A percentile compares a stretch with the other conserved stretches of the same genome.
Evolutionary conservation across 1,140 invertebrate genomes (phyloP).

Genomic region (Formica exsecta): DNA sequence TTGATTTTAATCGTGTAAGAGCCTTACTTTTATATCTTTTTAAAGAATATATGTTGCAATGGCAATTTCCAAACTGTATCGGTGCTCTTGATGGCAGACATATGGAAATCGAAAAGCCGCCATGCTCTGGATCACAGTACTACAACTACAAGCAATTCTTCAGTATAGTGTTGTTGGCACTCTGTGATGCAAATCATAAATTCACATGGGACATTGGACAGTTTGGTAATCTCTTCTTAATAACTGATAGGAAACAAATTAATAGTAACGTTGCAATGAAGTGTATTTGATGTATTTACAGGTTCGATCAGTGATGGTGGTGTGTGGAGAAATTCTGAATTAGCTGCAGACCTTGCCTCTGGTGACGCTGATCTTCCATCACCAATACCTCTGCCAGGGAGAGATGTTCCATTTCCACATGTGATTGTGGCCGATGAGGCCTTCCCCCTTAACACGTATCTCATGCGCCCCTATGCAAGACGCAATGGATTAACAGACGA

Average conservation of each 20-base stretch:
- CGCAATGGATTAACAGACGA: not conserved
- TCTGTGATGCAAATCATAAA: conserved; percentile 7
- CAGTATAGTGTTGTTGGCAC: not conserved
- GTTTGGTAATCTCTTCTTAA: no score
- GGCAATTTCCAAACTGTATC: conserved; percentile 10
- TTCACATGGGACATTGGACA: not conserved
- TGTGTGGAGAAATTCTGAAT: conserved; percentile 16
- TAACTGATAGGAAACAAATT: no score
- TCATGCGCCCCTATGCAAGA: not conserved
- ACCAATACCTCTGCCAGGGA: not conserved
- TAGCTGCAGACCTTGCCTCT: not conserved
- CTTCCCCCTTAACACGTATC: not conserved
- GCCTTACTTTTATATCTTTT: no score
- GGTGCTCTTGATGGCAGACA: conserved; percentile 21
- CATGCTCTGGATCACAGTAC: conserved; percentile 15
- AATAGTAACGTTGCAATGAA: no score
- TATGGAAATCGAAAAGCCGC: not conserved
- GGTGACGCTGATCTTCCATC: not conserved
- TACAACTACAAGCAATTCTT: not conserved
- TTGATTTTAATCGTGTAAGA: no score
- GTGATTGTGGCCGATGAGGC: not conserved
- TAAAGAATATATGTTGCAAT: conserved; percentile 1
- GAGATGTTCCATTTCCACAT: not conserved
- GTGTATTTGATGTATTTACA: no score
- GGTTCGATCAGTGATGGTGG: not conserved